Evolutionary conservation across 2,797 vertebrate species (phyloP), one percentile per base, ranked within the genome.

Genomic region (Melanogrammus aeglefinus): DNA sequence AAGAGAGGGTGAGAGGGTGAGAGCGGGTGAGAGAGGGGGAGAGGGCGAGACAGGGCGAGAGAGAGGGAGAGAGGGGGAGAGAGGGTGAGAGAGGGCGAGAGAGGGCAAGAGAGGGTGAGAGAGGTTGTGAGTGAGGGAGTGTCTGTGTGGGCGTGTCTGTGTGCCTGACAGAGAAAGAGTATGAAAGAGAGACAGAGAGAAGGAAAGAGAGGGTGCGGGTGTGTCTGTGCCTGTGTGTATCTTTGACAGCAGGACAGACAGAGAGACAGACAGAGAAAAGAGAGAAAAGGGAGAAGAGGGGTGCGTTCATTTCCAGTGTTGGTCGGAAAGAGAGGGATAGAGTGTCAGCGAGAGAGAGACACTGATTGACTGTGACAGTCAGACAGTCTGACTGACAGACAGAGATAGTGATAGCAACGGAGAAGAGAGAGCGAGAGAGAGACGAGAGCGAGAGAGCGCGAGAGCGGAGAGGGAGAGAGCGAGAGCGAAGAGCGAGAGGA

Each of bases 101-200:
- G 29, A 31, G 29, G 31, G 31, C 2, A 2, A 31, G 1, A 31
- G 29, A 31, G 31, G 31, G 31, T 31, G 31, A 31, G 31, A 31
- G 31, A 31, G 31, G 31, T 33, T 33, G 31, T 33, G 31, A 33
- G 2, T 3, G 31, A 33, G 31, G 2, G 31, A 36, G 35, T 6
- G 31, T 33, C 31, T 36, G 74, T 24, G 69, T 35, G 74, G 41
- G 69, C 72, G 41, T 38, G 87, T 84, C 86, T 87, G 91, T 91
- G 89, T 82, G 86, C 87, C 87, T 76, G 12, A 38, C 14, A 38
- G 70, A 73, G 69, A 77, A 27, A 57, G 41, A 9, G 35, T 35
- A 6, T 35, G 35, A 35, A 6, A 35, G 35, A 35, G 35, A 35
- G 35, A 35, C 4, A 35, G 35, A 35, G 35, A 35, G 35, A 6